These are phyloP conservation scores for Tenodera sinensis DNA, from an alignment of 2,888 invertebrate species.

Conservation along the genomic window DNA sequence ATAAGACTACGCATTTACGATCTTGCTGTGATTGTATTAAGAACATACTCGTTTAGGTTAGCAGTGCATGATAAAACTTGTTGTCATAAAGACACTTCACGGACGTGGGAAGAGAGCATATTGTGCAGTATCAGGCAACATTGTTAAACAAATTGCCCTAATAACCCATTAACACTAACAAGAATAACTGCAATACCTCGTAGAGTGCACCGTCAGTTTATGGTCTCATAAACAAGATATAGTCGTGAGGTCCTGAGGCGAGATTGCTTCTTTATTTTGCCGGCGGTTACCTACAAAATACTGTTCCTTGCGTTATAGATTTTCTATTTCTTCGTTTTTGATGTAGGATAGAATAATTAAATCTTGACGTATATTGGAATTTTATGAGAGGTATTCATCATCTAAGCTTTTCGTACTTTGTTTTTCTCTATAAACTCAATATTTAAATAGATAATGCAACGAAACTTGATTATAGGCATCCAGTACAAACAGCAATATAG, in stretches of 20 bases:
- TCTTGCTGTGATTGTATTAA: too few species aligned
- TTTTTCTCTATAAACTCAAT: background rate
- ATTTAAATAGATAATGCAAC: too few species aligned
- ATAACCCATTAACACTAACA: background rate
- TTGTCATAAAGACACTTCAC: background rate
- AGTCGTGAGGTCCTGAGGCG: background rate
- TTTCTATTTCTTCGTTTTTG: background rate
- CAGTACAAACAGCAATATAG: too few species aligned
- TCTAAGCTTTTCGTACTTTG: background rate
- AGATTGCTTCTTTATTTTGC: background rate
- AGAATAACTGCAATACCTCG: background rate
- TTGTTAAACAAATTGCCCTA: background rate
- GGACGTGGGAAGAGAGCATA: background rate
- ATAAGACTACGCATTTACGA: too few species aligned
- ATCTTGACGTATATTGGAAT: background rate
- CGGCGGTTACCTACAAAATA: background rate
- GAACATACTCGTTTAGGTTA: background rate
- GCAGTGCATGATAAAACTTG: background rate
- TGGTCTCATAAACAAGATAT: background rate
- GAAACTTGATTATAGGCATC: too few species aligned
- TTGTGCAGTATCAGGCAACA: background rate
- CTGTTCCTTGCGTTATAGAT: background rate
- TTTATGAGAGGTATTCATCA: background rate
- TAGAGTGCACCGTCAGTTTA: background rate
- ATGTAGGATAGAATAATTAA: background rate